Conservation (phyloP, 2,797 vertebrate species). For the Atherinosoma microstoma region DNA sequence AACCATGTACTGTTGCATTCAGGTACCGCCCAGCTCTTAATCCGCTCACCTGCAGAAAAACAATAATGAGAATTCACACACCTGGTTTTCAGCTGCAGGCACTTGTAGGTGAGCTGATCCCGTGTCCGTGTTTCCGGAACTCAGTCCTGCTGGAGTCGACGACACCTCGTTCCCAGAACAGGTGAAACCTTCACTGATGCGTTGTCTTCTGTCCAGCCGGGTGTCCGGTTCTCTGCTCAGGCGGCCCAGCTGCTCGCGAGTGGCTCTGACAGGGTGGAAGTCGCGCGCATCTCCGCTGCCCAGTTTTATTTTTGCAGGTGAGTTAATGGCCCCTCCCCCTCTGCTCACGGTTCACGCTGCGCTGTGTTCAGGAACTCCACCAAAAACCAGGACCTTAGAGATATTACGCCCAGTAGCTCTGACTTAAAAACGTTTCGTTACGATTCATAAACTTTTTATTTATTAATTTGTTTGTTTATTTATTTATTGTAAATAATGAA, state of each 20-base stretch:
- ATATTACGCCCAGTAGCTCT: too few relatives aligned
- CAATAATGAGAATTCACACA: constrained; percentile 14
- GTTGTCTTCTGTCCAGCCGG: not conserved
- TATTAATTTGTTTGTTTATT: too few relatives aligned
- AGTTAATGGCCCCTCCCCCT: constrained; percentile 37
- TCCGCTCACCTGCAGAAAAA: not conserved
- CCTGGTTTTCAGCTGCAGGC: constrained; percentile 72
- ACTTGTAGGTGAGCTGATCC: constrained; percentile 49
- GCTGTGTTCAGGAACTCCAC: constrained; percentile 59
- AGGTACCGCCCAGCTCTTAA: too few relatives aligned
- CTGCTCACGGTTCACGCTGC: not conserved
- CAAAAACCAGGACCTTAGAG: not conserved
- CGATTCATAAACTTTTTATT: too few relatives aligned
- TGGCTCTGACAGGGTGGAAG: constrained; percentile 16
- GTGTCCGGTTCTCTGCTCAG: constrained; percentile 21
- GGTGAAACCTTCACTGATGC: not conserved
- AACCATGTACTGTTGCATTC: too few relatives aligned
- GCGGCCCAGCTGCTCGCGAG: constrained; percentile 45
- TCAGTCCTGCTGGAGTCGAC: not conserved
- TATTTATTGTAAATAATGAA: too few relatives aligned
- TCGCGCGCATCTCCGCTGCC: constrained; percentile 48
- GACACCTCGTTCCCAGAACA: not conserved
- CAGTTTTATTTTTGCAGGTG: constrained; percentile 66
- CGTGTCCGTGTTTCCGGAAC: constrained; percentile 34
- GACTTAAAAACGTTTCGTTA: too few relatives aligned